Evolutionary conservation across 2,888 invertebrate genomes (phyloP), one percentile per base, ranked within the genome.

Genomic region (Volucella inanis): DNA sequence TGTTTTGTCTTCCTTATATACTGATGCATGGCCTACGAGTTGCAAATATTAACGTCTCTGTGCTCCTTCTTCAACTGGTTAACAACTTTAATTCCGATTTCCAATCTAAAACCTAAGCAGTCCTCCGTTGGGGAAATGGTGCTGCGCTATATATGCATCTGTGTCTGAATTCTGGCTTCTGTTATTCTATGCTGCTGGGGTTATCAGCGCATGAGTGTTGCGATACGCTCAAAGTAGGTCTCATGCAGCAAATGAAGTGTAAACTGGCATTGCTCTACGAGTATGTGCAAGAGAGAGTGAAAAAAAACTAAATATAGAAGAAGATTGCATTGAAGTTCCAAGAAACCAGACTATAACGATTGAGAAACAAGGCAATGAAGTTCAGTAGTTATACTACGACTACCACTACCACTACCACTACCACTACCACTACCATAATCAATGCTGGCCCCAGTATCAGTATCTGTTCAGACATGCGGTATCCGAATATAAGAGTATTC

Each of bases 181-280:
- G 76, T 75, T 70, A 18, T 41, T 61, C 22, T 31, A 31, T 31
- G 31, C 41, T 15, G 65, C 54, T 67, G 50, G 80, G 80, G 59
- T 80, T 80, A 84, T 84, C 80, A 80, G 84, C 84, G 84, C 84
- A 84, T 84, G 57, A 47, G 39, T 39, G 47, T 70, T 57, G 57
- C 70, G 57, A 49, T 57, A 57, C 57, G 57, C 80, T 68, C 59
- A 76, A 84, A 84, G 74, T 84, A 84, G 84, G 84, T 84, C 84
- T 79, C 43, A 43, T 74, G 83, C 57, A 45, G 74, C 83, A 83
- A 83, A 74, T 83, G 83, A 83, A 83, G 83, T 83, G 83, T 78
- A 83, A 83, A 83, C 75, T 78, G 62, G 62, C 83, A 83, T 74
- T 74, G 22, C 31, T 22, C 31, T 31, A n/a, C n/a, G n/a, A n/a